Conservation (phyloP, 2,113 vertebrate genomes). For the Nothoprocta pentlandii region DNA sequence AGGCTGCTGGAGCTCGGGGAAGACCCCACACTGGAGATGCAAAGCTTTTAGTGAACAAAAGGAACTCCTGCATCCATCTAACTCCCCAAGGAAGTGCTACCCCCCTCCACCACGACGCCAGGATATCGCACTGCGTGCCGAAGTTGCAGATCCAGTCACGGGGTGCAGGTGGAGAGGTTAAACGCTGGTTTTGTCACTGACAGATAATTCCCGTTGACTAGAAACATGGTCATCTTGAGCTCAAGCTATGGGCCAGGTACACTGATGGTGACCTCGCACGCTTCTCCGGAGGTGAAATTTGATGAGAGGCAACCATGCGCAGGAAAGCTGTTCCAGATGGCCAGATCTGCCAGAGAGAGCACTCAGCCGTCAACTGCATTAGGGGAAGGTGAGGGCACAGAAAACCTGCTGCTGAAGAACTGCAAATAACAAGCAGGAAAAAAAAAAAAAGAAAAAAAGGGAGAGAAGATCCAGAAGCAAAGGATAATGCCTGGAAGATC, state of each 20-base stretch:
- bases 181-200: background rate
- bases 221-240: background rate
- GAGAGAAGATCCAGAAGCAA: background rate
- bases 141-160: background rate
- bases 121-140: background rate
- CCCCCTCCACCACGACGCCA: background rate
- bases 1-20: background rate
- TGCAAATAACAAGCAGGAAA: background rate
- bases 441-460: background rate
- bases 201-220: background rate
- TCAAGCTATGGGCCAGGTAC: background rate
- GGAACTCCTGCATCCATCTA: background rate
- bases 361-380: background rate
- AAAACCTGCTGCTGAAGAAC: conserved; percentile 7
- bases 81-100: background rate
- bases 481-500: background rate
- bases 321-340: conserved; percentile 39
- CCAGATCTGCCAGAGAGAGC: background rate
- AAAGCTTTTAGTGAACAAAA: background rate
- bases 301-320: conserved; percentile 1
- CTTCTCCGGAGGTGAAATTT: background rate
- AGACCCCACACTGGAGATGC: background rate
- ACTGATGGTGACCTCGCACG: background rate
- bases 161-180: background rate
- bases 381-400: background rate